phyloP scores from a whole-genome alignment of 2,888 invertebrate species.

The Lottia scabra region DNA sequence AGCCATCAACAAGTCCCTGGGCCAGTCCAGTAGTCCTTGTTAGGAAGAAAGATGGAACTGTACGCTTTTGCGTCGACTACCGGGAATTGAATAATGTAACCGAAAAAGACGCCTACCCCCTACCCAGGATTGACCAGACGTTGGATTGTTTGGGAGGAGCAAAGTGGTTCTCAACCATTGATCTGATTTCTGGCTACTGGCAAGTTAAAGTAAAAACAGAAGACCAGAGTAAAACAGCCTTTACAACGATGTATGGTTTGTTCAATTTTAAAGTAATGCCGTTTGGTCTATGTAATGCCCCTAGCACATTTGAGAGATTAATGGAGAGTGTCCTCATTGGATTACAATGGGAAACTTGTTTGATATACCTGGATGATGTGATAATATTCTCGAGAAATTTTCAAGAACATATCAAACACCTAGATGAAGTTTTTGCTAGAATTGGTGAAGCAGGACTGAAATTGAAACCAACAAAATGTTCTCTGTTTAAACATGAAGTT shows the following conservation, averaged over 20 bases:
- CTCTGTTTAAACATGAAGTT: constrained; percentile 22
- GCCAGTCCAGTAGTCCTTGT: too few species aligned
- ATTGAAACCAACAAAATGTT: constrained; percentile 34
- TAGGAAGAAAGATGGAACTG: too few species aligned
- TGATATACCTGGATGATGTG: constrained; percentile 37
- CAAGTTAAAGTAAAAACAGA: too few species aligned
- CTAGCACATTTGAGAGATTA: constrained; percentile 38
- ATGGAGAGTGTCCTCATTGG: constrained; percentile 34
- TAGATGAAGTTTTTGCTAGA: constrained; percentile 27
- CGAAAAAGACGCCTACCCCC: too few species aligned
- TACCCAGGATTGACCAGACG: too few species aligned
- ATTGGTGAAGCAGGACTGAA: constrained; percentile 28
- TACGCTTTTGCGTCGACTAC: too few species aligned
- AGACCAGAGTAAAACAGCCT: background rate
- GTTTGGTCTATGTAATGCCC: too few species aligned
- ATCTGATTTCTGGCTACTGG: too few species aligned
- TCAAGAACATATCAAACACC: constrained; percentile 15
- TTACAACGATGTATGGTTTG: background rate
- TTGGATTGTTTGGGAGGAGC: too few species aligned
- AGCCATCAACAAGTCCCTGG: too few species aligned
- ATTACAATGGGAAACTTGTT: constrained; percentile 26
- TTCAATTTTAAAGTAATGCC: constrained; percentile 21
- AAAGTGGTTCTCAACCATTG: too few species aligned
- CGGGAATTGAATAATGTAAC: too few species aligned
- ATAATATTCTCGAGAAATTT: constrained; percentile 20